phyloP scores from a whole-genome alignment of 2,113 vertebrate genomes.

The Rissa tridactyla region DNA sequence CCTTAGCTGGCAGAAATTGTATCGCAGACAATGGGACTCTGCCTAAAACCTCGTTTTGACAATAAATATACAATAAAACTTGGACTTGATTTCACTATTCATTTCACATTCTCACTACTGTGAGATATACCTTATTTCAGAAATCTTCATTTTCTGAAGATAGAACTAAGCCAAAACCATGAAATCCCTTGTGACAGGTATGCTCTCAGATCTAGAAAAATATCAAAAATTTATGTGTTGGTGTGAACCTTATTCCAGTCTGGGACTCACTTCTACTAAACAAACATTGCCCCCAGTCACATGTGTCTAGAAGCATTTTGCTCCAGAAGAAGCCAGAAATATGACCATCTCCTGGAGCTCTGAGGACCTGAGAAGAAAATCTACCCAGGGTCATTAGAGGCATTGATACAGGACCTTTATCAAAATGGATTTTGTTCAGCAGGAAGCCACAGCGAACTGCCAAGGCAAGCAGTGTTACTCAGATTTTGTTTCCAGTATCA shows the following conservation, averaged over 20 bases:
- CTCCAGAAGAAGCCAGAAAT: background rate
- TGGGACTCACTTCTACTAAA: background rate
- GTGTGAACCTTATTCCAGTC: background rate
- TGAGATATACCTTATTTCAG: background rate
- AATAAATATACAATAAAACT: background rate
- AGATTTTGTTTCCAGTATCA: background rate
- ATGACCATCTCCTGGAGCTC: background rate
- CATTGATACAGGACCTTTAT: background rate
- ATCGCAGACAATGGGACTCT: background rate
- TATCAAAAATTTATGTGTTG: background rate
- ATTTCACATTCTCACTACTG: background rate
- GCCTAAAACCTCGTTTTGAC: background rate
- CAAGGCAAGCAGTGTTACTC: background rate
- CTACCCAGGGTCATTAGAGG: background rate
- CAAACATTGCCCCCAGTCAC: background rate
- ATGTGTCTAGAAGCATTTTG: background rate
- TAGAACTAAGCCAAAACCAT: background rate
- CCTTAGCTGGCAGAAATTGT: background rate
- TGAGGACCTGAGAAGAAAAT: background rate
- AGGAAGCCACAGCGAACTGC: background rate
- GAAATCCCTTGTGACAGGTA: background rate
- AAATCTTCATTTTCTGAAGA: background rate
- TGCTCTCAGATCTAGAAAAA: background rate
- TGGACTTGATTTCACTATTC: background rate
- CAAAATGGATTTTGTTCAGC: background rate